phyloP scores from a whole-genome alignment of 2,797 vertebrate genomes.

The Esox masquinongy region DNA sequence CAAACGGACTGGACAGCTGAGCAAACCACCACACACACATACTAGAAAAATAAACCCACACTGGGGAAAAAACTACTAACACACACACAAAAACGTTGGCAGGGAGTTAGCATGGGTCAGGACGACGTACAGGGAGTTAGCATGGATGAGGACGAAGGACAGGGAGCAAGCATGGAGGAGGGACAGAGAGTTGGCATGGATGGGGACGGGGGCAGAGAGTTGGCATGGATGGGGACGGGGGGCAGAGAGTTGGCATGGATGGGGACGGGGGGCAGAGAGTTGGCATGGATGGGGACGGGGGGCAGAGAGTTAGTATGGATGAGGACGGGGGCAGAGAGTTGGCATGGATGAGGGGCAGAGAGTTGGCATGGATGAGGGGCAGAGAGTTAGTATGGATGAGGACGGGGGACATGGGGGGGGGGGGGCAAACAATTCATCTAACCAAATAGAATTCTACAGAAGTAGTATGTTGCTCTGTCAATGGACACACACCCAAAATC shows the following conservation, averaged over 20 bases:
- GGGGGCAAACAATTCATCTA: neutral
- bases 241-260: neutral
- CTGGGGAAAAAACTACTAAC: no score
- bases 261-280: neutral
- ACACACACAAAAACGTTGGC: no score
- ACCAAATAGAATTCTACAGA: neutral
- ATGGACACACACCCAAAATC: slow-evolving; percentile 31
- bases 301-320: neutral
- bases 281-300: neutral
- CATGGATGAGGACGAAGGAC: neutral
- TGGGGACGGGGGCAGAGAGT: neutral
- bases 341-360: neutral
- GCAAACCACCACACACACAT: slow-evolving; percentile 45
- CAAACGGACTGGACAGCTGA: slow-evolving; percentile 63
- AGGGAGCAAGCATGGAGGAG: neutral
- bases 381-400: neutral
- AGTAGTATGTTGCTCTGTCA: neutral
- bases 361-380: neutral
- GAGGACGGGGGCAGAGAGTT: neutral
- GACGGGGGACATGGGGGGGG: neutral
- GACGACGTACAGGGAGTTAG: neutral
- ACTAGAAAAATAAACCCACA: no score
- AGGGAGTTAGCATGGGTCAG: neutral
- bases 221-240: neutral
- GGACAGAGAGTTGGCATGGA: neutral